Evolutionary conservation across 2,888 invertebrate genomes (phyloP), one percentile per base, ranked within the genome.

Genomic region (Macaria liturata): DNA sequence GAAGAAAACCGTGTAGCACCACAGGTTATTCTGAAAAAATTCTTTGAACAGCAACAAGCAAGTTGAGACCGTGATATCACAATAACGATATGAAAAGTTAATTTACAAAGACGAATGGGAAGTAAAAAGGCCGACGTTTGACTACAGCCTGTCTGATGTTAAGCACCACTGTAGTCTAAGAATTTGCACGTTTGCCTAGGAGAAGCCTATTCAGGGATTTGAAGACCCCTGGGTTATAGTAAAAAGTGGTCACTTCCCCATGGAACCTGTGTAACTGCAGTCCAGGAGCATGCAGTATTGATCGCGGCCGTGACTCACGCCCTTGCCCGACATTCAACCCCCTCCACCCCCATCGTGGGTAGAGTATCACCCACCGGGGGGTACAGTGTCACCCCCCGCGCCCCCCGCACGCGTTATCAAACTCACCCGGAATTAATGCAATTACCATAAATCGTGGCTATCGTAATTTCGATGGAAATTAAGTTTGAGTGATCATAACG

Each of bases 271-370:
- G 31, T 42, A 6, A 51, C 51, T 57, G 63, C 50, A 57, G 44
- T 57, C 34, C 49, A 53, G 9, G 30, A 34, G 32, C 61, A 47
- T 91, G 91, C 91, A 91, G 84, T 91, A 91, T 91, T 84, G 91
- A 91, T 88, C 90, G 64, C 81, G 85, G 81, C 88, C 88, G 80
- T 91, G 91, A 91, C 87, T 91, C 89, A 87, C 76, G 88, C 91
- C 91, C 91, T 91, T 91, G 91, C 89, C 90, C 91, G 91, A 91
- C 87, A 90, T 91, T 88, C 90, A 85, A 80, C 82, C 78, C 75
- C 81, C 79, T 83, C 80, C 76, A 74, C 67, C 68, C 76, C 80
- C 20, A 20, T 71, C 68, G 67, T 31, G 45, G 66, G 65, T 66
- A 68, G 68, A 70, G 73, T 61, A 66, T 20, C 70, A 67, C 73